Evolutionary conservation across 1,140 invertebrate species (phyloP).

Genomic region (Camponotus vicinus): DNA sequence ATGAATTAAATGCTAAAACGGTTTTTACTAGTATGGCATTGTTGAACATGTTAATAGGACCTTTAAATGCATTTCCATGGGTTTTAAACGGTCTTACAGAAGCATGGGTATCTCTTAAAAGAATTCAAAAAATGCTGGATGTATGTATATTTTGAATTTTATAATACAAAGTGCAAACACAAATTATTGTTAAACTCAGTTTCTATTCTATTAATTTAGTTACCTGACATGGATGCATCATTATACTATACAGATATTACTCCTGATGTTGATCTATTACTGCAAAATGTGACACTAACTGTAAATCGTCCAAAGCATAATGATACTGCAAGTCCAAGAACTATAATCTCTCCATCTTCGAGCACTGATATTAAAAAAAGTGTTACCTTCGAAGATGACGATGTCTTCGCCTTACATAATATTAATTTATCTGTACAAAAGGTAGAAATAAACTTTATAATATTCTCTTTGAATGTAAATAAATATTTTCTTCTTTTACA

Average conservation of each 20-base stretch:
- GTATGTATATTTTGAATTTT: constrained; percentile 83
- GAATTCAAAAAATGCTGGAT: constrained; percentile 92
- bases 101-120: constrained; percentile 95
- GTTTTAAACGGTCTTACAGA: constrained; percentile 98
- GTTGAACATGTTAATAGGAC: constrained; percentile 98
- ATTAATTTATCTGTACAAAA: constrained; percentile 88
- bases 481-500: constrained; percentile 49
- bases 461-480: constrained; percentile 30
- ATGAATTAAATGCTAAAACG: constrained; percentile 94
- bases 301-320: constrained; percentile 47
- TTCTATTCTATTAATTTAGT: constrained; percentile 82
- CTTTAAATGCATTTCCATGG: constrained; percentile 99
- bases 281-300: constrained; percentile 86
- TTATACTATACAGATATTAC: constrained; percentile 82
- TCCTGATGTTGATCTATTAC: constrained; percentile 80
- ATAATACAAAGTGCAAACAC: neutral
- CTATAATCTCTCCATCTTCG: constrained; percentile 66
- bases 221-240: constrained; percentile 88
- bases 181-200: constrained; percentile 14
- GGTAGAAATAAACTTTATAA: constrained; percentile 74
- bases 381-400: constrained; percentile 75
- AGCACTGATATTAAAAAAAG: constrained; percentile 70
- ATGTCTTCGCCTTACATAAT: constrained; percentile 85
- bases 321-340: constrained; percentile 44
- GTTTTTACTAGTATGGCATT: constrained; percentile 98